Evolutionary conservation across 2,888 invertebrate genomes (phyloP), one percentile per base, ranked within the genome.

Genomic region (Anagyrus pseudococci): DNA sequence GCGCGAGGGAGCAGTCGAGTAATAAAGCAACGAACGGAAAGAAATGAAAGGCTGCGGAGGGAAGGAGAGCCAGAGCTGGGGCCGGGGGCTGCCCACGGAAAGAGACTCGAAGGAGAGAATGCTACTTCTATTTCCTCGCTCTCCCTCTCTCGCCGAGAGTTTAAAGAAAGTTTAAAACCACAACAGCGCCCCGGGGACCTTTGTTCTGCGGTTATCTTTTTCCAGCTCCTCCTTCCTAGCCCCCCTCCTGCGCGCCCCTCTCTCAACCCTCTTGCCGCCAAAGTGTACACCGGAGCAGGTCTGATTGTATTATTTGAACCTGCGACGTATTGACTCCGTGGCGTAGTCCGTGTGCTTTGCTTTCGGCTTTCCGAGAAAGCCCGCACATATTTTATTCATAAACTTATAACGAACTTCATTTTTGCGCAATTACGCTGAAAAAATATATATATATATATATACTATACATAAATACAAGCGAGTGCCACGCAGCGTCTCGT

Each of bases 131-230:
- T 58, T 58, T 62, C 48, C 61, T 57, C 57, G 37, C 29, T 44
- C 17, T 17, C 43, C 7, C 17, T 13, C 43, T 1, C n/a, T n/a
- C n/a, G n/a, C 33, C 33, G 33, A 15, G 33, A 61, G 64, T 58
- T 61, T 65, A 47, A 57, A 58, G 61, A 65, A 61, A 55, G 46
- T 61, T 61, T 61, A 54, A 61, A 65, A 65, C 61, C 61, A 44
- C 64, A 58, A 57, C 48, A 43, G 49, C 43, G 43, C 57, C 64
- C 37, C n/a, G 37, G 54, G 61, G 48, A 62, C 49, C 63, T 63
- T 41, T 54, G 50, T 40, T 58, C 47, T 52, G 43, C 57, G 59
- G 58, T 62, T 33, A 23, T 62, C 43, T 60, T 43, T 60, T 44
- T 54, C 6, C 23, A 37, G 43, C 43, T 17, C 29, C 29, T 49